phyloP scores from a whole-genome alignment of 2,113 vertebrate species.

The Zapus hudsonius region DNA sequence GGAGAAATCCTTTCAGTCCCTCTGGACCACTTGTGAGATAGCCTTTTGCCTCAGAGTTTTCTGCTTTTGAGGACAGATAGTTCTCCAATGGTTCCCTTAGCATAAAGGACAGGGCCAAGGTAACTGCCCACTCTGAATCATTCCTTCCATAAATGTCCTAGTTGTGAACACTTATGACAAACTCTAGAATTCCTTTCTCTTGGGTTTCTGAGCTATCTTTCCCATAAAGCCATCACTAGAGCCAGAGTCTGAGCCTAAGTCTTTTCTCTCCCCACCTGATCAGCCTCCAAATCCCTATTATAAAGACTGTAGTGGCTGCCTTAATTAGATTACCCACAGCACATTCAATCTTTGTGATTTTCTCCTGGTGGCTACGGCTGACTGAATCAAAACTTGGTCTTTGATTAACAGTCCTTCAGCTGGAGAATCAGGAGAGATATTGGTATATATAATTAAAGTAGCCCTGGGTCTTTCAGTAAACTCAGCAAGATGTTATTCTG shows the following conservation, averaged over 20 bases:
- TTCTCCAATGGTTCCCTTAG: neutral
- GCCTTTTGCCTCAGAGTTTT: neutral
- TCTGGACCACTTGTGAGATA: neutral
- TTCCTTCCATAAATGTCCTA: neutral
- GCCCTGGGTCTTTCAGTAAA: neutral
- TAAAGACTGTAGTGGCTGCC: neutral
- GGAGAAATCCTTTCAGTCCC: neutral
- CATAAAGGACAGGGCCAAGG: neutral
- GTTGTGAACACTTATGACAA: neutral
- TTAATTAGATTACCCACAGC: neutral
- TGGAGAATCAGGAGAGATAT: neutral
- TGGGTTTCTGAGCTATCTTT: too few relatives aligned
- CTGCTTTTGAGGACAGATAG: neutral
- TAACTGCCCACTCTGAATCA: neutral
- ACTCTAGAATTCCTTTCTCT: too few relatives aligned
- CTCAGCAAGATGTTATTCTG: neutral
- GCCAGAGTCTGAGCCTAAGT: neutral
- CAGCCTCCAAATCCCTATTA: neutral
- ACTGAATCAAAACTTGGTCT: neutral
- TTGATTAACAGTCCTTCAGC: neutral
- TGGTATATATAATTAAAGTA: neutral
- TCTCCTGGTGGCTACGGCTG: neutral
- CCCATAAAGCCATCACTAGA: neutral
- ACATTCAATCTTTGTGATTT: neutral
- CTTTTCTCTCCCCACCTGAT: neutral